Conservation (phyloP, 1,140 invertebrate genomes). For the Chrysoperla carnea region DNA sequence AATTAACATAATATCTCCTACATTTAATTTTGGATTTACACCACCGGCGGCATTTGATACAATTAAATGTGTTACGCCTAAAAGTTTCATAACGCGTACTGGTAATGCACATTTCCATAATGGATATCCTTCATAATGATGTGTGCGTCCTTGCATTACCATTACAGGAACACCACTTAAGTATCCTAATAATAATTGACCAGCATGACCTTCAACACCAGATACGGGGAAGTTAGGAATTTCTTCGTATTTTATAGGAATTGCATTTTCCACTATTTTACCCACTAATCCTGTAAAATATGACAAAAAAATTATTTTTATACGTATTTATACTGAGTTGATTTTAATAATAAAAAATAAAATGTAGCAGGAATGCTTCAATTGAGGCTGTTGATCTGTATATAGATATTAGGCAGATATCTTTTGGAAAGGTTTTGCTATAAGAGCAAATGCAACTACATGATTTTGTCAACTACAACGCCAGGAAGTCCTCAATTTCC, state of each 20-base stretch:
- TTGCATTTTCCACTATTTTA: constrained; percentile 29
- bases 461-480: too few species aligned
- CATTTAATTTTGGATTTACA: constrained; percentile 65
- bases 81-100: constrained; percentile 83
- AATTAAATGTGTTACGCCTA: constrained; percentile 74
- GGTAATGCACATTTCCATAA: constrained; percentile 85
- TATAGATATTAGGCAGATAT: too few species aligned
- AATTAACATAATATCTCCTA: constrained; percentile 94
- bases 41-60: constrained; percentile 92
- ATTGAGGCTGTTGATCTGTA: too few species aligned
- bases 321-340: too few species aligned
- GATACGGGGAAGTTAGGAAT: constrained; percentile 86
- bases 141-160: constrained; percentile 92
- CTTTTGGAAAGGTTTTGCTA: too few species aligned
- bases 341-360: too few species aligned
- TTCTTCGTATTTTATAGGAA: constrained; percentile 63
- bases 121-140: constrained; percentile 91
- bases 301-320: too few species aligned
- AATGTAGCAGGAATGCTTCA: too few species aligned
- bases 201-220: constrained; percentile 78
- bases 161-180: constrained; percentile 61
- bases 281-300: too few species aligned
- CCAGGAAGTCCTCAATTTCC: too few species aligned
- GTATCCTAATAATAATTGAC: constrained; percentile 77
- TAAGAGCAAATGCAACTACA: too few species aligned